Conservation (phyloP, 2,888 invertebrate genomes). For the Hoplodrina blanda region DNA sequence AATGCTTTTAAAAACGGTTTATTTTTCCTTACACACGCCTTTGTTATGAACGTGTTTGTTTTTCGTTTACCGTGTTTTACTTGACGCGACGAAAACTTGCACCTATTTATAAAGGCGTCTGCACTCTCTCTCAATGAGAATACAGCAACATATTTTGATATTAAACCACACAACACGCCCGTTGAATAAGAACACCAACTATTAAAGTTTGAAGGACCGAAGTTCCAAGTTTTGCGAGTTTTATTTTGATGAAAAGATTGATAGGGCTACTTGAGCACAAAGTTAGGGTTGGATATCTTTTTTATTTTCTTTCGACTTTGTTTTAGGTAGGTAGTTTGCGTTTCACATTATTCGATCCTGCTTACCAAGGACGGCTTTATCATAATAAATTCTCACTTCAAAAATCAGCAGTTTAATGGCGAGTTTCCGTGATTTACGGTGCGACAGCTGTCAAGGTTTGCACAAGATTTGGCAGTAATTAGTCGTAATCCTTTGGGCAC, state of each 20-base stretch:
- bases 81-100: conserved; percentile 45
- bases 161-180: conserved; percentile 4
- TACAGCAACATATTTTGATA: conserved; percentile 23
- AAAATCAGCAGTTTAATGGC: conserved; percentile 25
- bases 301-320: conserved; percentile 7
- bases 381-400: conserved; percentile 13
- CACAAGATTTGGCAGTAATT: conserved; percentile 26
- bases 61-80: conserved; percentile 50
- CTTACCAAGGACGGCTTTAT: not conserved
- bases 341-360: conserved; percentile 3
- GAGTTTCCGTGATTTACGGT: conserved; percentile 26
- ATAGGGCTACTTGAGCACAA: not conserved
- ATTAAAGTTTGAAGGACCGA: conserved; percentile 16
- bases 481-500: conserved; percentile 20
- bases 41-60: conserved; percentile 53
- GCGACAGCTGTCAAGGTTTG: conserved; percentile 30
- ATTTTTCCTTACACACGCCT: conserved; percentile 37
- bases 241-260: conserved; percentile 31
- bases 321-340: conserved; percentile 2
- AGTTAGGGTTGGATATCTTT: conserved; percentile 1
- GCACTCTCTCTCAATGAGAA: conserved; percentile 39
- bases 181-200: conserved; percentile 10
- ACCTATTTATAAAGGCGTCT: conserved; percentile 59
- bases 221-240: conserved; percentile 9
- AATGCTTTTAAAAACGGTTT: conserved; percentile 52